These are phyloP conservation scores for Istiophorus platypterus DNA, from an alignment of 2,113 vertebrate genomes.

Conservation along the genomic window DNA sequence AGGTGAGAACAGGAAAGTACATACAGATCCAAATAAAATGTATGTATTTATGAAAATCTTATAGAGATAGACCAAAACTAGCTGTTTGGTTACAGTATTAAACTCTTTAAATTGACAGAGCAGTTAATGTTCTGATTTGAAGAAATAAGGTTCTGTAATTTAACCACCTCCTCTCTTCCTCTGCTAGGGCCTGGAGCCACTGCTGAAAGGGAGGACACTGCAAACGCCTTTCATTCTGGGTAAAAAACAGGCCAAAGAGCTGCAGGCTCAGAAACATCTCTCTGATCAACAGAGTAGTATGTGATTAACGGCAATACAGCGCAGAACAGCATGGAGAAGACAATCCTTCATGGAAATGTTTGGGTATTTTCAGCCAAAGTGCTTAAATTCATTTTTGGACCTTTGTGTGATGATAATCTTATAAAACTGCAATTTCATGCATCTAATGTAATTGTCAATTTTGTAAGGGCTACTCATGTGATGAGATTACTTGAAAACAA, in stretches of 20 bases:
- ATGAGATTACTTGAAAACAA: background rate
- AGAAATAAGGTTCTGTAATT: background rate
- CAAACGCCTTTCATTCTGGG: constrained; percentile 87
- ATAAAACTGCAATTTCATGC: background rate
- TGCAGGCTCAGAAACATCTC: constrained; percentile 36
- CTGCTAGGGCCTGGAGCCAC: constrained; percentile 88
- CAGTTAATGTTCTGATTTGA: no score
- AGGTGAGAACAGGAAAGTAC: constrained; percentile 85
- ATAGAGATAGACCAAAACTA: no score
- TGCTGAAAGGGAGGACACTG: constrained; percentile 84
- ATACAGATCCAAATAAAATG: background rate
- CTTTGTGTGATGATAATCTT: constrained; percentile 8
- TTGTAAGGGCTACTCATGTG: background rate
- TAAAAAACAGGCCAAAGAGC: constrained; percentile 64
- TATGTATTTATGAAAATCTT: no score
- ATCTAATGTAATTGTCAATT: background rate
- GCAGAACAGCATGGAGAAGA: background rate
- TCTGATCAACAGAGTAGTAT: background rate
- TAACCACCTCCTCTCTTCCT: background rate
- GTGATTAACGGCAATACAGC: background rate
- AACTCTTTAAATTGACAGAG: background rate
- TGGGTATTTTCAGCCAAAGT: background rate
- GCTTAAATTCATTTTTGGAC: background rate
- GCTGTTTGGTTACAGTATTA: background rate
- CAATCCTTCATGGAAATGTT: background rate